These are phyloP conservation scores for Stylophora pistillata DNA, from an alignment of 64 coral and sea anemone species.

Conservation along the genomic window DNA sequence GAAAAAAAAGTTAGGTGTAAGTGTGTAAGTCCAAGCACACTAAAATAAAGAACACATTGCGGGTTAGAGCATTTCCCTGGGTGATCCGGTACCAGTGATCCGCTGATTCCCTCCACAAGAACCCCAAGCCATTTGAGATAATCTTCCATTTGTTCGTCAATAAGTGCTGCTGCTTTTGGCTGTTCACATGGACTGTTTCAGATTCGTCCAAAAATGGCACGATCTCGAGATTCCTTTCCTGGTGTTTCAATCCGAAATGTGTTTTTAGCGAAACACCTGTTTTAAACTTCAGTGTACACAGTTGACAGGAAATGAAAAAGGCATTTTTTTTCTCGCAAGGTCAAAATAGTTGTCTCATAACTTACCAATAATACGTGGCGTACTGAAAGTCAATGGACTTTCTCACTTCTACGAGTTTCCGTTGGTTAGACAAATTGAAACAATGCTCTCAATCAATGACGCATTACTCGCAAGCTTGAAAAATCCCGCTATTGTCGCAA, in stretches of 20 bases:
- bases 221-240: not conserved
- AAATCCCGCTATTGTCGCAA: too few relatives aligned
- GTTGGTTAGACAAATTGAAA: too few relatives aligned
- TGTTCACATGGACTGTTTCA: not conserved
- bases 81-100: slow-evolving; percentile 6
- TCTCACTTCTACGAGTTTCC: too few relatives aligned
- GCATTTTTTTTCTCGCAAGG: not conserved
- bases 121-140: slow-evolving; percentile 6
- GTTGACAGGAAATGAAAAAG: not conserved
- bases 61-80: not conserved
- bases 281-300: slow-evolving; percentile 5
- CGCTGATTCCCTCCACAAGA: not conserved
- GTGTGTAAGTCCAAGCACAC: too few relatives aligned
- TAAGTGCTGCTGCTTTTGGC: not conserved
- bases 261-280: not conserved
- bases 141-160: not conserved
- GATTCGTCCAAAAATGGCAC: not conserved
- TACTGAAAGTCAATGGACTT: too few relatives aligned
- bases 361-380: too few relatives aligned
- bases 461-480: too few relatives aligned
- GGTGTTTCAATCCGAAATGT: not conserved
- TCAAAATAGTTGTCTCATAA: too few relatives aligned
- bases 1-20: not conserved
- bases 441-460: too few relatives aligned
- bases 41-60: not conserved